phyloP scores from a whole-genome alignment of 2,888 invertebrate species.

The Drosophila borealis region DNA sequence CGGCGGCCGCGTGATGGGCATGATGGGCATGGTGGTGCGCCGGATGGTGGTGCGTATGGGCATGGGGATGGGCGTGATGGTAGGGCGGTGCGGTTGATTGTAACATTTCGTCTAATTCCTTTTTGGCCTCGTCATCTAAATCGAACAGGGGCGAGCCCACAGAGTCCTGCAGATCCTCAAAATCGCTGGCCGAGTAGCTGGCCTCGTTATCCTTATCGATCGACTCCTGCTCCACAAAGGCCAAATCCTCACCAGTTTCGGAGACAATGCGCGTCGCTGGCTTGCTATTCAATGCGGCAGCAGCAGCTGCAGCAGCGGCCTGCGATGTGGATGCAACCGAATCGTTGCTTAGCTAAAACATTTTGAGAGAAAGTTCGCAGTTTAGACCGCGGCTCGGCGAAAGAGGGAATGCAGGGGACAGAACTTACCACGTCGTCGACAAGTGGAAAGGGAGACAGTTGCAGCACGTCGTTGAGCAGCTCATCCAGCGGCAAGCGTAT shows the following conservation, averaged over 20 bases:
- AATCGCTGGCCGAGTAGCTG: conserved; percentile 51
- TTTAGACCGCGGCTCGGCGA: not conserved
- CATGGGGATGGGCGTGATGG: conserved; percentile 72
- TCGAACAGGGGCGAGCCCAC: conserved; percentile 84
- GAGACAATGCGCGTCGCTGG: conserved; percentile 41
- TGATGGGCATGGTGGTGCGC: conserved; percentile 65
- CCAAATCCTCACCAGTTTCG: conserved; percentile 66
- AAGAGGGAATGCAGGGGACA: not conserved
- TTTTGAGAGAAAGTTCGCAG: conserved; percentile 13
- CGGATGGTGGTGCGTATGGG: conserved; percentile 64
- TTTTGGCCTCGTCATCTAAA: conserved; percentile 84
- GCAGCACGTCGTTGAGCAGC: conserved; percentile 84
- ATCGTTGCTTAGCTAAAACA: conserved; percentile 59
- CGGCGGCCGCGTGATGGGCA: conserved; percentile 60
- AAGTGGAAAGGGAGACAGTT: conserved; percentile 80
- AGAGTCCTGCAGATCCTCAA: conserved; percentile 78
- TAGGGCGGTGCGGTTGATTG: conserved; percentile 84
- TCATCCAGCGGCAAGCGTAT: conserved; percentile 84
- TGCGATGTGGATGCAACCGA: conserved; percentile 81
- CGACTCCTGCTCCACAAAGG: conserved; percentile 16
- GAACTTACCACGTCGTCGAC: conserved; percentile 79
- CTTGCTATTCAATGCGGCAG: conserved; percentile 55
- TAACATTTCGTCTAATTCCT: conserved; percentile 84
- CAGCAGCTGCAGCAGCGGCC: conserved; percentile 70
- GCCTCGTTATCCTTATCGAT: conserved; percentile 41